A percentile compares a stretch with the other conserved stretches of the same genome.
These are phyloP conservation scores for Halesus radiatus DNA, from an alignment of 1,140 invertebrate species.

Conservation along the genomic window DNA sequence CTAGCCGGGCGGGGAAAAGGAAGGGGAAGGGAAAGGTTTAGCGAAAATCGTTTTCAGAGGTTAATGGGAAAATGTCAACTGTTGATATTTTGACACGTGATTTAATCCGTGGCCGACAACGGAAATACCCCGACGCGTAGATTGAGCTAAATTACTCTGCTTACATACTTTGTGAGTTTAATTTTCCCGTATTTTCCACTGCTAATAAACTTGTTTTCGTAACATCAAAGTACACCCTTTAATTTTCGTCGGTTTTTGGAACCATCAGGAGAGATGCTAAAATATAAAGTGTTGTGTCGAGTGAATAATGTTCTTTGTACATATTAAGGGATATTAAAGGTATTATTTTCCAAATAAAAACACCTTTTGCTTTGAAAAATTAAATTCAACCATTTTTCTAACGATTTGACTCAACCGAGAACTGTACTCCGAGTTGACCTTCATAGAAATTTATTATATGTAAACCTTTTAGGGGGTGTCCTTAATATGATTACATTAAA, in stretches of 20 bases:
- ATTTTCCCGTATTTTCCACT: not conserved
- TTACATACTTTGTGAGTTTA: not conserved
- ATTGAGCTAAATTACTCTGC: slow-evolving; percentile 7
- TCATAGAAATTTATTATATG: no score
- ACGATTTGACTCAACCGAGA: no score
- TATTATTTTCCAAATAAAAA: no score
- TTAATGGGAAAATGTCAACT: slow-evolving; percentile 58
- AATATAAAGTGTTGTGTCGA: no score
- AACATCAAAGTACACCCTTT: not conserved
- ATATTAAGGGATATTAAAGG: no score
- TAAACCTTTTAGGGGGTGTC: no score
- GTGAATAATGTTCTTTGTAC: no score
- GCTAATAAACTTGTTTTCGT: not conserved
- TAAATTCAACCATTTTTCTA: no score
- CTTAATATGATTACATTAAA: not conserved
- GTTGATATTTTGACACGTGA: slow-evolving; percentile 56
- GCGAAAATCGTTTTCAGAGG: slow-evolving; percentile 46
- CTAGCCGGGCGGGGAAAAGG: not conserved
- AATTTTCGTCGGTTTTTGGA: not conserved
- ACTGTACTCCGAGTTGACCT: no score
- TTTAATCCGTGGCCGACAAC: slow-evolving; percentile 42
- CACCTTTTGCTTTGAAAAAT: no score
- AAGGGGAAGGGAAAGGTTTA: slow-evolving; percentile 12
- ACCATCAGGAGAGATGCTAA: no score
- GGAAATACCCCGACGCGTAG: not conserved